These are phyloP conservation scores for Balanococcus diminutus DNA, from an alignment of 2,888 invertebrate genomes.

Conservation along the genomic window DNA sequence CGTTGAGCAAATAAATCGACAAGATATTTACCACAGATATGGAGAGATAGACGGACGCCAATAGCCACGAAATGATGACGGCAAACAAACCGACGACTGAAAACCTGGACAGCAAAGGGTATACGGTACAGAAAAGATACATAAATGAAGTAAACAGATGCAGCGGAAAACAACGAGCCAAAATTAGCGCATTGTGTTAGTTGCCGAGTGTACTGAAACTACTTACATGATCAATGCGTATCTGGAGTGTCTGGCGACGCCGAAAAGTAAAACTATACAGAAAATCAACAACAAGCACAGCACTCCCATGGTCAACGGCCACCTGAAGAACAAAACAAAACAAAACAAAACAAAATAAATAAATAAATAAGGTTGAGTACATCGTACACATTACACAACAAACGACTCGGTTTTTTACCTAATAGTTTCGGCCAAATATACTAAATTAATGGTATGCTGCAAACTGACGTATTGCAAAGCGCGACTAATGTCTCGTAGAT, in stretches of 20 bases:
- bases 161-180: too few species aligned
- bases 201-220: too few species aligned
- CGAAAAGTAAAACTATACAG: slow-evolving; percentile 86
- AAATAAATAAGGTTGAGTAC: too few species aligned
- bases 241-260: slow-evolving; percentile 85
- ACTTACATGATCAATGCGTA: slow-evolving; percentile 82
- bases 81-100: slow-evolving; percentile 86
- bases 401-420: too few species aligned
- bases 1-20: too few species aligned
- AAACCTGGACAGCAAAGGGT: slow-evolving; percentile 64
- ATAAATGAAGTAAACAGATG: neutral
- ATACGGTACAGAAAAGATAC: neutral
- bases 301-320: slow-evolving; percentile 89
- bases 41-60: slow-evolving; percentile 85
- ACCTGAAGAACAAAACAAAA: slow-evolving; percentile 63
- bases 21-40: slow-evolving; percentile 73
- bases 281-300: slow-evolving; percentile 84
- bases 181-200: slow-evolving; percentile 16
- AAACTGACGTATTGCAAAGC: slow-evolving; percentile 75
- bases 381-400: too few species aligned
- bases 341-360: too few species aligned
- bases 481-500: slow-evolving; percentile 76
- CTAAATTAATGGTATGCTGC: slow-evolving; percentile 61
- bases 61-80: slow-evolving; percentile 86
- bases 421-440: slow-evolving; percentile 61